A percentile compares a stretch with the other conserved stretches of the same genome.
Evolutionary conservation across 2,888 invertebrate species (phyloP).

Genomic region (Elysia crispata): DNA sequence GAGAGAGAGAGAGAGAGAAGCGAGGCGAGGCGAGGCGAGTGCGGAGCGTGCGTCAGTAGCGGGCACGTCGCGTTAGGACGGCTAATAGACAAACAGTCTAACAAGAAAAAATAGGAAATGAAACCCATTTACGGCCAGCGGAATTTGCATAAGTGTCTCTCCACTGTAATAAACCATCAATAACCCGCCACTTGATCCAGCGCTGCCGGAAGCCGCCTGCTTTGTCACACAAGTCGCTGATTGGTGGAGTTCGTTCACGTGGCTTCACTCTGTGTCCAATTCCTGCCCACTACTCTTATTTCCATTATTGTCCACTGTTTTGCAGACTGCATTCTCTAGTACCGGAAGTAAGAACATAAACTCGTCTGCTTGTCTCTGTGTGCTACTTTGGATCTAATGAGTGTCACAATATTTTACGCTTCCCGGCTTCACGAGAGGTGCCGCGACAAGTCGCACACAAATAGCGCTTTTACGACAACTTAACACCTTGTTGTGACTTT

Average conservation of each 20-base stretch:
- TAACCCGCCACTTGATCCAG: constrained; percentile 48
- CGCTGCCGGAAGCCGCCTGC: constrained; percentile 43
- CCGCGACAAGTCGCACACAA: no score
- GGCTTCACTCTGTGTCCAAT: constrained; percentile 11
- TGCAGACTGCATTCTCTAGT: no score
- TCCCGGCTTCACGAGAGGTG: no score
- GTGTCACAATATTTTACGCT: no score
- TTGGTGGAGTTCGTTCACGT: constrained; percentile 44
- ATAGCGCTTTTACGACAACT: no score
- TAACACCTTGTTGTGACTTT: no score
- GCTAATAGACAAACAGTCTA: constrained; percentile 50
- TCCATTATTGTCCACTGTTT: no score
- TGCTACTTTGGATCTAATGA: no score
- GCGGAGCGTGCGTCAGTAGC: constrained; percentile 38
- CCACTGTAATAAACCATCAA: constrained; percentile 50
- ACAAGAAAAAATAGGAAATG: constrained; percentile 49
- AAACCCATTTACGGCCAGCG: constrained; percentile 48
- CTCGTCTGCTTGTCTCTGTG: no score
- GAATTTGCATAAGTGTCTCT: constrained; percentile 52
- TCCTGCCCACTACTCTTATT: no score
- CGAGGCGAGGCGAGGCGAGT: background rate
- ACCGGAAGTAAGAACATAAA: no score
- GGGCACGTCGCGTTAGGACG: constrained; percentile 40
- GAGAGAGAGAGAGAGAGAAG: background rate
- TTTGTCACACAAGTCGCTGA: constrained; percentile 45